Percentiles rank a stretch among this genome's conserved stretches.
These are phyloP conservation scores for Diacarnus erythraeanus DNA, from an alignment of 37 sponge, comb jelly and placozoan genomes.

Conservation along the genomic window DNA sequence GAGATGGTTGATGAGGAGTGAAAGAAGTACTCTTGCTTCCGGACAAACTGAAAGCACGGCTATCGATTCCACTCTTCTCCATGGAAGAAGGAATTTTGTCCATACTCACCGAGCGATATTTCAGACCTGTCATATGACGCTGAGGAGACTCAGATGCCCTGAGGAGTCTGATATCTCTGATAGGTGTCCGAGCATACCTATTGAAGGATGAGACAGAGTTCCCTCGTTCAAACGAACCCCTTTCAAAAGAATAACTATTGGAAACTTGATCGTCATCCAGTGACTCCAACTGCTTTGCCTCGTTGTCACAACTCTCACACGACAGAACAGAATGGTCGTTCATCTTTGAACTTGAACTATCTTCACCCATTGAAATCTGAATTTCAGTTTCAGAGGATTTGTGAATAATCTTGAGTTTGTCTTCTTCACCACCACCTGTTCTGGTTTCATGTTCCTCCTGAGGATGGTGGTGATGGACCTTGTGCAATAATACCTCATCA, in stretches of 20 bases:
- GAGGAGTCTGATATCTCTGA: constrained; percentile 5
- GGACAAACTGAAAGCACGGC: neutral
- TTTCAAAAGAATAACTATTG: too few relatives aligned
- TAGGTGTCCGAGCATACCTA: constrained; percentile 16
- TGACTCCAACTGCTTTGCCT: neutral
- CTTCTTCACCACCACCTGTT: neutral
- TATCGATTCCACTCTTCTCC: neutral
- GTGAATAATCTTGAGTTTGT: neutral
- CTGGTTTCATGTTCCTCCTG: neutral
- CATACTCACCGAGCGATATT: constrained; percentile 1
- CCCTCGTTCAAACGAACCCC: neutral
- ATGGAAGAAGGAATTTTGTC: neutral
- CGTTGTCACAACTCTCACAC: neutral
- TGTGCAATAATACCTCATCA: neutral
- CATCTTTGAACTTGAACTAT: too few relatives aligned
- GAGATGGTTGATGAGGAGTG: neutral
- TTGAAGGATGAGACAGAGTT: too few relatives aligned
- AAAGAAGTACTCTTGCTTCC: neutral
- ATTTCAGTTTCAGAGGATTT: neutral
- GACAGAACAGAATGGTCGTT: too few relatives aligned
- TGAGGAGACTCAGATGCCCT: neutral
- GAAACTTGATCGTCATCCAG: too few relatives aligned
- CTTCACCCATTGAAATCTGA: neutral
- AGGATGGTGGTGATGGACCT: neutral
- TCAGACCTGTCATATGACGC: neutral